Base-by-base conservation (phyloP, 1,140 invertebrate genomes). In the Neodiprion pinetum region DNA sequence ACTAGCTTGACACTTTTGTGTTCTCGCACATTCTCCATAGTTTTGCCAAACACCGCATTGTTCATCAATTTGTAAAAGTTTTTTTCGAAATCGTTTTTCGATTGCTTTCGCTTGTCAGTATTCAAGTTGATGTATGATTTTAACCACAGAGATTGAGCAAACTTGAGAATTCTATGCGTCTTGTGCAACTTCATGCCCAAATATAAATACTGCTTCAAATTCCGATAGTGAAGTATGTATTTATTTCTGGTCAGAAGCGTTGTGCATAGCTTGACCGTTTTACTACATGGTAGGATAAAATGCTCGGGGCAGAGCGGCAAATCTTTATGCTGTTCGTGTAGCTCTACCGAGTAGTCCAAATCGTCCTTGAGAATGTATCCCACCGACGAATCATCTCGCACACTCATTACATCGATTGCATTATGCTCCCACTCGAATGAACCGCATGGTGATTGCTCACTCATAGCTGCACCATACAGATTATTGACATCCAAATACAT, bases 401-500 rank as follows among this genome's bases (percentile, higher is more conserved):
- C 76, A 61, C 75, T 72, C 92, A 78, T 85, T 75, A 73, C 85
- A 80, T 77, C 81, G 77, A 67, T 82, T 76, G 28, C 78, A 40
- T 77, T 11, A 53, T 78, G 73, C 23, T 86, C 66, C 86, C 87
- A 91, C 79, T 86, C 70, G 84, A 90, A 91, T 23, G 81, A 76
- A 40, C 74, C 73, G 48, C 76, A 78, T 48, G 89, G 88, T 47
- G 90, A 77, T 73, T 77, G 80, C 75, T 87, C 80, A 14, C 80
- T 85, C 87, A 90, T 89, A n/a, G 86, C 85, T 73, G 78, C 85
- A 14, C 89, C 90, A 85, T 92, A 91, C 72, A 86, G 80, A 84
- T 91, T 91, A 78, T 90, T 91, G 10, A 82, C 85, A 87, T 91
- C 90, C 17, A 87, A 84, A 82, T 91, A 90, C 28, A 83, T 78